Evolutionary conservation across 2,888 invertebrate genomes (phyloP), one percentile per base, ranked within the genome.

Genomic region (Eupithecia subfuscata): DNA sequence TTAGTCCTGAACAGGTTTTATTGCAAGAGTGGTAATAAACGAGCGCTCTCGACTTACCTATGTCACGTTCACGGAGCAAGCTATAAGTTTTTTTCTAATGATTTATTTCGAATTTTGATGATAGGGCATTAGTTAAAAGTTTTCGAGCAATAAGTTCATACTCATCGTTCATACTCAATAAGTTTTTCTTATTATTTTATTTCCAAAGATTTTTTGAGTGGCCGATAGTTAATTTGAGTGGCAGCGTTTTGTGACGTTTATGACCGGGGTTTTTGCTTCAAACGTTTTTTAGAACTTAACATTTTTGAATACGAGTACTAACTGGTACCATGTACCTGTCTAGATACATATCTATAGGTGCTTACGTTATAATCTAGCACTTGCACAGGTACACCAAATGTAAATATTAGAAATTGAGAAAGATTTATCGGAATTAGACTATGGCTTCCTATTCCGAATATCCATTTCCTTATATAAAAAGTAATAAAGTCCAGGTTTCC

Each of bases 171-270:
- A 56, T 56, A 56, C 52, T 8, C 7, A 48, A n/a, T 11, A 3
- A 48, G 45, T 63, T 63, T 14, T 63, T 8, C 8, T 30, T 30
- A 12, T 25, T 14, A 12, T 25, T 63, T 63, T 30, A 14, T 30
- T 14, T 63, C 25, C 30, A 7, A 25, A 14, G 30, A 25, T 63
- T 48, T 7, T 48, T 48, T 48, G 48, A n/a, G 7, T 48, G 48
- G n/a, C 25, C 25, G 11, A 14, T 63, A 25, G 12, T 25, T 25
- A 64, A 48, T 71, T 63, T 68, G 37, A 67, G n/a, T n/a, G 52
- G 40, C 37, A 68, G 70, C 76, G 64, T 68, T 73, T 73, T 40
- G 73, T 63, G 43, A 76, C 40, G 68, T 71, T 63, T 52, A 72
- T n/a, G 25, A n/a, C 25, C 11, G 64, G 34, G 48, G 45, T 69